These are phyloP conservation scores for Vultur gryphus DNA, from an alignment of 2,797 vertebrate species.

Conservation along the genomic window DNA sequence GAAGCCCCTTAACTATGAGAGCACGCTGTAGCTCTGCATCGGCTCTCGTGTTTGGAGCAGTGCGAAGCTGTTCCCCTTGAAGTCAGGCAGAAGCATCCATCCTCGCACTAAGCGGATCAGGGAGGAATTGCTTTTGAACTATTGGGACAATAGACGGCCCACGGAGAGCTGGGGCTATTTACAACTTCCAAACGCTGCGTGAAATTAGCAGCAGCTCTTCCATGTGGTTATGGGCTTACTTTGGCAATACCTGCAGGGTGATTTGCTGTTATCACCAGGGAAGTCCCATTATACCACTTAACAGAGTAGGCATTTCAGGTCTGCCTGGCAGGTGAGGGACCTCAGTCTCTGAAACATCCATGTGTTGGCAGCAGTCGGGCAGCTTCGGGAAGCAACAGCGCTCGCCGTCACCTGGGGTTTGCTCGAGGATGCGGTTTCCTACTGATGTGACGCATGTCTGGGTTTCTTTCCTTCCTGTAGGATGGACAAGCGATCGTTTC, in stretches of 20 bases:
- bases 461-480: conserved; percentile 69
- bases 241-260: neutral
- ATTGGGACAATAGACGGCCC: neutral
- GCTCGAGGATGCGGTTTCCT: neutral
- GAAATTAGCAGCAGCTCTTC: neutral
- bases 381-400: accelerated
- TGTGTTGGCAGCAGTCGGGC: accelerated
- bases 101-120: accelerated
- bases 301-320: neutral
- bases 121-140: neutral
- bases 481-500: conserved; percentile 87
- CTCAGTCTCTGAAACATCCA: neutral
- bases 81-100: neutral
- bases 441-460: conserved; percentile 1
- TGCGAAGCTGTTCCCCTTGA: neutral
- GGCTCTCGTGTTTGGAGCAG: neutral
- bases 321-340: neutral
- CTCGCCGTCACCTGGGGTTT: neutral
- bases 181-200: neutral
- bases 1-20: neutral
- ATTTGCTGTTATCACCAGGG: neutral
- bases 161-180: neutral
- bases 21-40: neutral
- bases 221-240: neutral
- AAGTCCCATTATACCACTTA: neutral